A percentile compares a stretch with the other conserved stretches of the same genome.
phyloP scores from a whole-genome alignment of 2,113 vertebrate species.

The Lethenteron reissneri region DNA sequence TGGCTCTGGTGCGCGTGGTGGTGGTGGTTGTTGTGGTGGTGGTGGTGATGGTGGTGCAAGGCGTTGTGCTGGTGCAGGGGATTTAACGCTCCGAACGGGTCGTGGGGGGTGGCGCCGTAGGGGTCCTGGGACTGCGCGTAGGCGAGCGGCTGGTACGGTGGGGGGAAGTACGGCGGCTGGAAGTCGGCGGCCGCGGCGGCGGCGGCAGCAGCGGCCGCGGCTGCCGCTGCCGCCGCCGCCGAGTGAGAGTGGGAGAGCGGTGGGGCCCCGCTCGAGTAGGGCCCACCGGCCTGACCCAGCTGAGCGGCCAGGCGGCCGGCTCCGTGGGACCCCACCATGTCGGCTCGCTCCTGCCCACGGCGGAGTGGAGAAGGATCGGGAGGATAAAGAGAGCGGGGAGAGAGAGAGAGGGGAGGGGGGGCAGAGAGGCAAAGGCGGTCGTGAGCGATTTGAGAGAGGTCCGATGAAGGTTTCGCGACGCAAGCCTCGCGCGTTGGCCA shows the following conservation, averaged over 20 bases:
- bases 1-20: slow-evolving; percentile 1
- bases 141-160: slow-evolving; percentile 10
- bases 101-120: slow-evolving; percentile 8
- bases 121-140: slow-evolving; percentile 10
- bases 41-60: neutral
- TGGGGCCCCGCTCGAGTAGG: slow-evolving; percentile 4
- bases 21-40: slow-evolving; percentile 5
- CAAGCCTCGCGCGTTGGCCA: neutral
- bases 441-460: neutral
- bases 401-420: neutral
- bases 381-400: neutral
- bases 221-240: neutral
- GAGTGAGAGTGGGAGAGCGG: slow-evolving; percentile 8
- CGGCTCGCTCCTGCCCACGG: neutral
- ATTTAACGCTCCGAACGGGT: slow-evolving; percentile 8
- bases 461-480: neutral
- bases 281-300: neutral
- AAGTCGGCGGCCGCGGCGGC: slow-evolving; percentile 4
- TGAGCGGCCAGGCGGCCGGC: neutral
- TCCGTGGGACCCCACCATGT: slow-evolving; percentile 2
- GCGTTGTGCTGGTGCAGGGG: slow-evolving; percentile 8
- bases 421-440: neutral
- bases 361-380: neutral
- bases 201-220: neutral
- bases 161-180: slow-evolving; percentile 12